Percentiles rank a stretch among this genome's conserved stretches.
phyloP scores from a whole-genome alignment of 2,797 vertebrate species.

The Sebastes variabilis region DNA sequence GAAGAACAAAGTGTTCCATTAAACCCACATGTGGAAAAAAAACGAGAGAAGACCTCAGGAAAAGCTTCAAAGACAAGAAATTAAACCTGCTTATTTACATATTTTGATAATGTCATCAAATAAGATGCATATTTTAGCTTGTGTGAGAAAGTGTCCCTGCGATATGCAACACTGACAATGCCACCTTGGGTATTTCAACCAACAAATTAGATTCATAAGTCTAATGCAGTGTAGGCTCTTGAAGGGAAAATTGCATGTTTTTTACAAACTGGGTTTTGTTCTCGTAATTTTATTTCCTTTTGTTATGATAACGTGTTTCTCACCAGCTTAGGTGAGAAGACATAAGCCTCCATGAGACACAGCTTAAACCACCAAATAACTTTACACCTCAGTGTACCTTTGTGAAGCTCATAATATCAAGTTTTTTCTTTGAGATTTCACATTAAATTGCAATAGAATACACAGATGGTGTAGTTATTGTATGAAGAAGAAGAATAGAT shows the following conservation, averaged over 20 bases:
- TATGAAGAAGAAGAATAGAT: not conserved
- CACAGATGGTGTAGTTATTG: not conserved
- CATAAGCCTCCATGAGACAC: not conserved
- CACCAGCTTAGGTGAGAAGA: not conserved
- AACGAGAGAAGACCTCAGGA: not conserved
- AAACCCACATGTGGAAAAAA: not conserved
- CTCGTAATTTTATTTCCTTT: not conserved
- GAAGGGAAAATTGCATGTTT: no score
- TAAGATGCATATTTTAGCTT: not conserved
- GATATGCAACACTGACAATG: not conserved
- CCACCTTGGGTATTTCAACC: not conserved
- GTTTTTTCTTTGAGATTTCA: not conserved
- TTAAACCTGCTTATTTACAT: slow-evolving; percentile 1
- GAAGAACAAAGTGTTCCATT: not conserved
- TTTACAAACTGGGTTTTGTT: not conserved
- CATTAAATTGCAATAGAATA: not conserved
- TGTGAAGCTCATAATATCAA: not conserved
- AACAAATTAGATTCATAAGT: slow-evolving; percentile 14
- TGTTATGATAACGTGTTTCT: not conserved
- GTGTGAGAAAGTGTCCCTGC: not conserved
- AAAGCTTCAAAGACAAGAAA: not conserved
- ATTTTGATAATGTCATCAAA: slow-evolving; percentile 17
- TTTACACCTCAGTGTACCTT: not conserved
- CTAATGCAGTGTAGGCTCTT: not conserved
- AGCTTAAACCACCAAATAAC: not conserved